Evolutionary conservation across 2,888 invertebrate genomes (phyloP).

Genomic region (Oxystoma pomonae): DNA sequence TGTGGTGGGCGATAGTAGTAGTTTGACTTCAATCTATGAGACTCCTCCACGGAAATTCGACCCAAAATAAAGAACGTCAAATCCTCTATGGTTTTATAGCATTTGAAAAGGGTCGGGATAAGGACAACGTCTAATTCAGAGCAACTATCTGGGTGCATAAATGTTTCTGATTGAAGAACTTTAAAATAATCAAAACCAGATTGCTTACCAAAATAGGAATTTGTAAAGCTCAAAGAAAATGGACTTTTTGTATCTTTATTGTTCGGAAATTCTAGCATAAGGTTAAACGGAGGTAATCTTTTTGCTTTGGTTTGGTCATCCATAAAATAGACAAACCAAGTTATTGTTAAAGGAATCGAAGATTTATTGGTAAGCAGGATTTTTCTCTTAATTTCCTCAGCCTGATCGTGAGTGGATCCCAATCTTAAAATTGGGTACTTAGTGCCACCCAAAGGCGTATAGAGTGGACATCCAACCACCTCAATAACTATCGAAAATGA

Average conservation of each 20-base stretch:
- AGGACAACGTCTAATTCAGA: neutral
- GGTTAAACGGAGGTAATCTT: constrained; percentile 6
- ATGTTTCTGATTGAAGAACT: neutral
- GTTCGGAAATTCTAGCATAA: neutral
- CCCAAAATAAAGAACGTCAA: constrained; percentile 27
- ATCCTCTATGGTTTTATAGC: constrained; percentile 9
- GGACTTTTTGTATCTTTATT: neutral
- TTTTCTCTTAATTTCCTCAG: constrained; percentile 20
- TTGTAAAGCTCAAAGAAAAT: constrained; percentile 18
- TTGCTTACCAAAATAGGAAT: constrained; percentile 23
- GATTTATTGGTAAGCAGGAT: constrained; percentile 30
- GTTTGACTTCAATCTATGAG: constrained; percentile 30
- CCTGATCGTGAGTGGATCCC: constrained; percentile 25
- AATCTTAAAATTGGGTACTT: constrained; percentile 20
- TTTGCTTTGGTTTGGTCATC: constrained; percentile 1
- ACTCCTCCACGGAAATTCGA: constrained; percentile 24
- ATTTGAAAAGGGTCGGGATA: constrained; percentile 3
- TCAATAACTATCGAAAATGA: constrained; percentile 42
- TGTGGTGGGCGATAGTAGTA: constrained; percentile 30
- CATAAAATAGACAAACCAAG: constrained; percentile 25
- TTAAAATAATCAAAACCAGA: neutral
- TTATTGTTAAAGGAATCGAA: constrained; percentile 29
- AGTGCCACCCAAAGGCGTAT: constrained; percentile 39
- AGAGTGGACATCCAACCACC: constrained; percentile 43
- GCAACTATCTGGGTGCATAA: neutral